Conservation (phyloP, 2,888 invertebrate species). For the Drosophila mayaguana region DNA sequence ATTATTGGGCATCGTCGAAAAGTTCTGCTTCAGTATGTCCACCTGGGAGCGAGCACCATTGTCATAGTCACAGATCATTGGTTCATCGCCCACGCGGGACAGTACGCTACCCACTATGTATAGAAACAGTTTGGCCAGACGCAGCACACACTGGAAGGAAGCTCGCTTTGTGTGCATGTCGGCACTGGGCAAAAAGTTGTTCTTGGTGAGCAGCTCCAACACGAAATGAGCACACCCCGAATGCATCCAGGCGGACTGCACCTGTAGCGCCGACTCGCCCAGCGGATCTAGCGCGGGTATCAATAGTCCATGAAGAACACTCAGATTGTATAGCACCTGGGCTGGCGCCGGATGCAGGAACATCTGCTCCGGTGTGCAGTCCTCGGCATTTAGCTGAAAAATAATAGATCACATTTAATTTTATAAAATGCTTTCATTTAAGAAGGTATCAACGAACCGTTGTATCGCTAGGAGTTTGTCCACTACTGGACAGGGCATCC, state of each 20-base stretch:
- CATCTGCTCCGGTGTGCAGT: constrained; percentile 87
- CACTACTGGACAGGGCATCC: constrained; percentile 42
- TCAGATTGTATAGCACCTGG: constrained; percentile 91
- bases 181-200: constrained; percentile 92
- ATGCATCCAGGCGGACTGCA: constrained; percentile 88
- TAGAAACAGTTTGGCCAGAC: constrained; percentile 94
- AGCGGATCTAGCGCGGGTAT: constrained; percentile 95
- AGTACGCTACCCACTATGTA: constrained; percentile 94
- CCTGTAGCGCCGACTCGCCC: constrained; percentile 88
- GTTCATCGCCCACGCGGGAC: constrained; percentile 87
- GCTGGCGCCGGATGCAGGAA: constrained; percentile 91
- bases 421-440: not conserved
- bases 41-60: constrained; percentile 86
- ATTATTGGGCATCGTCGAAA: constrained; percentile 92
- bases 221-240: constrained; percentile 88
- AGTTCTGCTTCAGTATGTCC: constrained; percentile 91
- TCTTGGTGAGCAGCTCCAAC: constrained; percentile 93
- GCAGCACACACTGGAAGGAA: constrained; percentile 94
- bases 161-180: constrained; percentile 91
- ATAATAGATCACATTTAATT: not conserved
- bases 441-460: constrained; percentile 44
- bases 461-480: constrained; percentile 57
- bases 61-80: constrained; percentile 86
- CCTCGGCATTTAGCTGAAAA: constrained; percentile 65
- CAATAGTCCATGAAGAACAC: constrained; percentile 94